Base-by-base conservation (phyloP, 2,113 vertebrate species). In the Ivindomyrus marchei region DNA sequence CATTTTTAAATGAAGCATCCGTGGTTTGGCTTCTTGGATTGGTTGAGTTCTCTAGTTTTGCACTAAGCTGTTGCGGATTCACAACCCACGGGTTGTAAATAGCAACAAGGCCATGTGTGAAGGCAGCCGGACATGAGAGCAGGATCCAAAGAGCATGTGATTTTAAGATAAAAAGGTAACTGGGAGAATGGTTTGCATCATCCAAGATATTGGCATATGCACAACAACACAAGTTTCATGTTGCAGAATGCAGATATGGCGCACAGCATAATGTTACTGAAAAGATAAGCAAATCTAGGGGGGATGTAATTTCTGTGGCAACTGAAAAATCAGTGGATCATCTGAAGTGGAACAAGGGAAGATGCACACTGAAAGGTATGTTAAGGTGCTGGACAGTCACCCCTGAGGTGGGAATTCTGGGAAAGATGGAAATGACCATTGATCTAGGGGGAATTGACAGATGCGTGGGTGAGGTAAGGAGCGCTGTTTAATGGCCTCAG, bases 401-500 rank as follows among this genome's bases (percentile, higher is more conserved):
- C 39, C 53, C 52, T 27, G 74, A 88, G 56, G 45, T 87, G 56
- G 21, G 87, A 39, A 90, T 90, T 88, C 91, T 88, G 91, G 80
- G 86, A 89, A 85, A 58, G 47, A 91, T 90, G 87, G 85, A 90
- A 89, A 90, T 87, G 87, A 89, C 88, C 91, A 90, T 87, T 70
- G 90, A 90, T 91, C 89, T 90, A 42, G 80, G 17, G 85, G 66
- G 56, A 77, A 86, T 62, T 90, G 91, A 89, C 91, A 92, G 91
- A 90, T 93, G 91, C 85, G 58, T 42, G 89, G 87, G 90, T 90
- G 90, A 92, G 88, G 90, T 91, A 91, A 89, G 90, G 91, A 89
- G 45, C 42, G 42, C 46, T 56, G 90, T 90, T 90, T 90, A 91
- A 91, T 83, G 90, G 89, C 88, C 90, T 90, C 47, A 91, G 47